These are phyloP conservation scores for Calameuta idolon DNA, from an alignment of 2,888 invertebrate species.

Conservation along the genomic window DNA sequence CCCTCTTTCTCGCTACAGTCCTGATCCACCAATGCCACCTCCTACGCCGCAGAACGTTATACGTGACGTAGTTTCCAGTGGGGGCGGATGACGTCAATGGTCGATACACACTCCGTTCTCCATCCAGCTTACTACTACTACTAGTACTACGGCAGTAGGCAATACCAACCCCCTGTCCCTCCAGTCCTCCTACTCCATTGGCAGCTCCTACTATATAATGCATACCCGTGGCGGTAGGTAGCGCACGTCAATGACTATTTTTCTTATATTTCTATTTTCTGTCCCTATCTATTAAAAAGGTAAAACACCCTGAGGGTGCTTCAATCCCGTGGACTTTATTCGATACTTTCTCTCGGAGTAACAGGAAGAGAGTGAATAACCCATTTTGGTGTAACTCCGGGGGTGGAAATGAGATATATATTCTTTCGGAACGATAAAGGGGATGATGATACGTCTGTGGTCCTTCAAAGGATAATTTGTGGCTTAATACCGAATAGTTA, in stretches of 20 bases:
- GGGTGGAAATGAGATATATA: background rate
- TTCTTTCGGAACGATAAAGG: background rate
- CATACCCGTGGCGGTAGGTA: background rate
- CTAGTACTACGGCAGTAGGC: conserved; percentile 53
- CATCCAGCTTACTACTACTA: conserved; percentile 26
- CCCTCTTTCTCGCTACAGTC: background rate
- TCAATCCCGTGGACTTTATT: background rate
- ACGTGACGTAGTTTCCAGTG: conserved; percentile 59
- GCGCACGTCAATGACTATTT: background rate
- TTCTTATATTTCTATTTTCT: background rate
- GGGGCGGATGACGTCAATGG: conserved; percentile 61
- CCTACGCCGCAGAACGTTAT: conserved; percentile 42
- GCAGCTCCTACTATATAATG: background rate
- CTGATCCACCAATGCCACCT: conserved; percentile 42
- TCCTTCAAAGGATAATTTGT: conserved; percentile 6
- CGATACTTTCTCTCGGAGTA: background rate
- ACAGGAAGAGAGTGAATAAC: background rate
- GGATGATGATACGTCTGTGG: conserved; percentile 16
- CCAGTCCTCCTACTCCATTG: background rate
- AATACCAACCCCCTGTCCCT: too few relatives aligned
- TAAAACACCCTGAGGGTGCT: background rate
- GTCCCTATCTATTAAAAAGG: background rate
- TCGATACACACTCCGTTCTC: conserved; percentile 58
- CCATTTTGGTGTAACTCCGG: background rate
- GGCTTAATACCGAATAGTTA: background rate